phyloP scores from a whole-genome alignment of 2,113 vertebrate genomes.

The Aspiorhynchus laticeps region DNA sequence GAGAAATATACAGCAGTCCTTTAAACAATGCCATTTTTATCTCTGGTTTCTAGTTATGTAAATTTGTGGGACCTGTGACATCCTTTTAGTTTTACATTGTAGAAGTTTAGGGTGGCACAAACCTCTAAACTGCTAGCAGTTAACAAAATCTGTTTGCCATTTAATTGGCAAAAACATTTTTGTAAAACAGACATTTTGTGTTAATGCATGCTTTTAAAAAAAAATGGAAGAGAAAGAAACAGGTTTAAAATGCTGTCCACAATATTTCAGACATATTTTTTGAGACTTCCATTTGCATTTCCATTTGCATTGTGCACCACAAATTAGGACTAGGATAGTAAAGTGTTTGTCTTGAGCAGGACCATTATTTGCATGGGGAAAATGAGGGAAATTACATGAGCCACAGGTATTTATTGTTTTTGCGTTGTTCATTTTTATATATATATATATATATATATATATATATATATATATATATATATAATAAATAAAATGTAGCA shows the following conservation, averaged over 20 bases:
- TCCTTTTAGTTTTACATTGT: background rate
- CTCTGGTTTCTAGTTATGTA: slow-evolving; percentile 31
- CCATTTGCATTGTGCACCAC: slow-evolving; percentile 14
- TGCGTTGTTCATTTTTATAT: background rate
- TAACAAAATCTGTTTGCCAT: background rate
- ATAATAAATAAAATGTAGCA: background rate
- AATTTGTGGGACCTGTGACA: background rate
- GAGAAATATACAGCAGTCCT: background rate
- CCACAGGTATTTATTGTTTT: slow-evolving; percentile 4
- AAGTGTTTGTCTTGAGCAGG: background rate
- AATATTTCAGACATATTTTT: background rate
- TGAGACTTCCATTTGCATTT: slow-evolving; percentile 21
- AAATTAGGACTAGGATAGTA: background rate
- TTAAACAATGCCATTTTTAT: background rate
- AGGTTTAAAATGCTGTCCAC: background rate
- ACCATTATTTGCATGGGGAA: slow-evolving; percentile 11
- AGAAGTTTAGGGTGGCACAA: background rate
- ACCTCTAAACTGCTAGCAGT: background rate
- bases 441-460: too few species aligned
- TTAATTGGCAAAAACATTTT: background rate
- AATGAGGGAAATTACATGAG: slow-evolving; percentile 18
- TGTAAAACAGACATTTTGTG: background rate
- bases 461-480: too few species aligned
- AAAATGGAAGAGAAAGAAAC: background rate
- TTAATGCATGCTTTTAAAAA: background rate